Conservation (phyloP, 2,888 invertebrate species). For the Macrosiphum euphorbiae region DNA sequence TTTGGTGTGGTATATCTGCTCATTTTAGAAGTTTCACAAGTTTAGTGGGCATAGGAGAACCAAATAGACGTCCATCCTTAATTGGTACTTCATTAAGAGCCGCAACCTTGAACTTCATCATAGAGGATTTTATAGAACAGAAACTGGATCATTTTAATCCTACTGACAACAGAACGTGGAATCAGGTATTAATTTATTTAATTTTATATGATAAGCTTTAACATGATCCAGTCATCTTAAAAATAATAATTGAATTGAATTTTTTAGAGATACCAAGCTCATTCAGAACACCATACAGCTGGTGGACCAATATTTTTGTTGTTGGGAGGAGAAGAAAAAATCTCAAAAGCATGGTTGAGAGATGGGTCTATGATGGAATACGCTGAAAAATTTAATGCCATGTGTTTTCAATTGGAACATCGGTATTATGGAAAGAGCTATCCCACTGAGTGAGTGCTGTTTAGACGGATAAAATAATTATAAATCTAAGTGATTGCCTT, state of each 20-base stretch:
- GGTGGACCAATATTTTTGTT: conserved; percentile 89
- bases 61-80: background rate
- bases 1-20: background rate
- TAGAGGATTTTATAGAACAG: conserved; percentile 84
- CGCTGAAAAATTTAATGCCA: conserved; percentile 83
- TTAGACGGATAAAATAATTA: background rate
- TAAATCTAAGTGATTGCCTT: background rate
- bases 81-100: background rate
- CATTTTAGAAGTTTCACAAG: background rate
- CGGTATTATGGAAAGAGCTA: conserved; percentile 93
- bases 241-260: background rate
- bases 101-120: background rate
- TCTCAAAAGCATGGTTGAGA: conserved; percentile 87
- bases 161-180: conserved; percentile 79
- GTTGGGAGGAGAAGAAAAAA: conserved; percentile 94
- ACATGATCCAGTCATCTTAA: background rate
- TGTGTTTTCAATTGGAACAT: conserved; percentile 91
- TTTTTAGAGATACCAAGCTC: background rate
- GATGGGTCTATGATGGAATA: conserved; percentile 89
- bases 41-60: background rate
- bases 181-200: conserved; percentile 78
- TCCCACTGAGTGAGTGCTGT: conserved; percentile 73
- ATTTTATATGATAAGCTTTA: background rate
- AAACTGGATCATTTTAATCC: conserved; percentile 86
- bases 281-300: conserved; percentile 58